Percentiles rank a stretch among this genome's conserved stretches.
Conservation (phyloP, 1,140 invertebrate genomes). For the Habropoda laboriosa region DNA sequence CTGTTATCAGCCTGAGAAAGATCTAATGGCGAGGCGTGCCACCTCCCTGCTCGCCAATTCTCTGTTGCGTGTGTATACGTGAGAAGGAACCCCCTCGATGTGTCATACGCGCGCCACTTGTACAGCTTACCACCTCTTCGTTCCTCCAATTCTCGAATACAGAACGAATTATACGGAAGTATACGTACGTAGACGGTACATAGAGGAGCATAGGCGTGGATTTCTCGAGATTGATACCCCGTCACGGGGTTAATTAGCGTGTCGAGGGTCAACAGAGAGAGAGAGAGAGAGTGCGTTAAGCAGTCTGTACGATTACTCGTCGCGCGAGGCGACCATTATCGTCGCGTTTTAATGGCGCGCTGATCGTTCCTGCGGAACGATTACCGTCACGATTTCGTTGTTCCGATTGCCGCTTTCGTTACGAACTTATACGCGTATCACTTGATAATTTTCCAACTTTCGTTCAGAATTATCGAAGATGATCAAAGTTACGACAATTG, state of each 20-base stretch:
- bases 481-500: no score
- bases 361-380: neutral
- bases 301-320: neutral
- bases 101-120: slow-evolving; percentile 77
- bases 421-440: no score
- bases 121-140: slow-evolving; percentile 37
- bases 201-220: neutral
- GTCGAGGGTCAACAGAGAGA: no score
- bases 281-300: neutral
- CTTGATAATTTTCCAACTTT: no score
- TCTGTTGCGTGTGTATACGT: slow-evolving; percentile 39
- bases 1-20: slow-evolving; percentile 82
- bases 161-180: no score
- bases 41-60: slow-evolving; percentile 57
- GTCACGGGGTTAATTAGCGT: neutral
- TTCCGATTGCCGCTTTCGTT: no score
- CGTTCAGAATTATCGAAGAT: no score
- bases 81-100: slow-evolving; percentile 70
- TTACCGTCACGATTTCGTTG: neutral
- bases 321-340: neutral
- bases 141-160: slow-evolving; percentile 37
- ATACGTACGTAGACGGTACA: no score
- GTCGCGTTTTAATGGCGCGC: neutral
- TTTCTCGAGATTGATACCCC: neutral
- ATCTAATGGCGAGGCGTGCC: slow-evolving; percentile 75